Conservation (phyloP, 1,140 invertebrate species). For the Patella vulgata region DNA sequence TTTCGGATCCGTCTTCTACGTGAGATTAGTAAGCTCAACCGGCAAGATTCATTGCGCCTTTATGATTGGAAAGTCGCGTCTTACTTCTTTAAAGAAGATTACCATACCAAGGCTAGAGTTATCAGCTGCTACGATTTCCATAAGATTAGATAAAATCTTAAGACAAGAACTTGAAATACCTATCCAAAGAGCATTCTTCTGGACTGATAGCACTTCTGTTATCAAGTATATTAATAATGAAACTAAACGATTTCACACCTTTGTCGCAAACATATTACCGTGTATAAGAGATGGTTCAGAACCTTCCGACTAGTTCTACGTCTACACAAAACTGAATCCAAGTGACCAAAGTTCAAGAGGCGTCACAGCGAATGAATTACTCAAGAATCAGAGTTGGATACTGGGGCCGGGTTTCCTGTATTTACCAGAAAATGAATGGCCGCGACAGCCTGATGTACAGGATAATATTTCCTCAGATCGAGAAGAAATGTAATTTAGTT, state of each 20-base stretch:
- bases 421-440: slow-evolving; percentile 10
- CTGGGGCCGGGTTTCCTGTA: slow-evolving; percentile 30
- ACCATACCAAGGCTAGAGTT: slow-evolving; percentile 69
- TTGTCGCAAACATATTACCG: slow-evolving; percentile 32
- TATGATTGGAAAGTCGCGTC: slow-evolving; percentile 55
- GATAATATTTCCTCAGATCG: not conserved
- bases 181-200: slow-evolving; percentile 17
- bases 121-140: slow-evolving; percentile 61
- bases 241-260: slow-evolving; percentile 21
- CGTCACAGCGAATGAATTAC: slow-evolving; percentile 11
- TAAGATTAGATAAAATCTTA: slow-evolving; percentile 12
- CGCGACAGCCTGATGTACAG: not conserved
- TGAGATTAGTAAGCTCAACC: slow-evolving; percentile 5
- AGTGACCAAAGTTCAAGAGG: slow-evolving; percentile 19
- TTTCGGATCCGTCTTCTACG: slow-evolving; percentile 15
- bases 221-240: slow-evolving; percentile 24
- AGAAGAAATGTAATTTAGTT: not conserved
- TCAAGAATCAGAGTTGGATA: slow-evolving; percentile 8
- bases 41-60: slow-evolving; percentile 15
- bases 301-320: slow-evolving; percentile 17
- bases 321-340: slow-evolving; percentile 16
- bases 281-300: slow-evolving; percentile 22
- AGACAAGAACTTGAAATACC: no score
- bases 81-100: slow-evolving; percentile 48
- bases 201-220: slow-evolving; percentile 31